Conservation (phyloP, 2,113 vertebrate genomes). For the Gymnarchus niloticus region DNA sequence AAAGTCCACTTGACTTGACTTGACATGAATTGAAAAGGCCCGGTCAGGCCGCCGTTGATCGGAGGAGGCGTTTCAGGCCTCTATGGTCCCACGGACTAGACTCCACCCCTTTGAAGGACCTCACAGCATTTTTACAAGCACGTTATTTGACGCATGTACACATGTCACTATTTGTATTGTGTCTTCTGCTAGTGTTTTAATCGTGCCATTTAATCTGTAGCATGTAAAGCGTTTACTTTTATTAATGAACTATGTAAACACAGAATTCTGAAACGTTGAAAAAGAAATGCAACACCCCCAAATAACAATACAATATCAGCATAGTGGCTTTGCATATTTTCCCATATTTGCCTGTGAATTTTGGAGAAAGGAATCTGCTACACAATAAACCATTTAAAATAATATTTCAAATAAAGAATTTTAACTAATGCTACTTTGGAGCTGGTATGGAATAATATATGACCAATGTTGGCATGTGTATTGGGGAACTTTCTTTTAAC, state of each 20-base stretch:
- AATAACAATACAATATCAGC: not conserved
- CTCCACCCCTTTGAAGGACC: not conserved
- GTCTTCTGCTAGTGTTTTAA: not conserved
- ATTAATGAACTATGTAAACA: not conserved
- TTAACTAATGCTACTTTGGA: not conserved
- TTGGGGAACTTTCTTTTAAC: not conserved
- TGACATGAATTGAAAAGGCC: no score
- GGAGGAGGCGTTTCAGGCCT: slow-evolving; percentile 13
- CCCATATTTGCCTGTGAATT: not conserved
- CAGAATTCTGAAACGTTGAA: not conserved
- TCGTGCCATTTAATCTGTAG: not conserved
- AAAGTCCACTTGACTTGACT: no score
- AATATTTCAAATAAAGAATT: not conserved
- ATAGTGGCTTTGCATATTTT: not conserved
- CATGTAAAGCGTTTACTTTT: not conserved
- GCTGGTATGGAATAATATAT: not conserved
- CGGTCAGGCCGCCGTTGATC: not conserved
- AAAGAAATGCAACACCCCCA: not conserved
- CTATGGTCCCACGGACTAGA: not conserved
- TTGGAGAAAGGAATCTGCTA: not conserved
- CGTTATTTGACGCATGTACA: not conserved
- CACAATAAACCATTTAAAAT: not conserved
- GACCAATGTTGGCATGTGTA: not conserved
- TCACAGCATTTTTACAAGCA: not conserved
- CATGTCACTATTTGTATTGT: not conserved